Base-by-base conservation (phyloP, 2,797 vertebrate species). In the Poecilia velifera region DNA sequence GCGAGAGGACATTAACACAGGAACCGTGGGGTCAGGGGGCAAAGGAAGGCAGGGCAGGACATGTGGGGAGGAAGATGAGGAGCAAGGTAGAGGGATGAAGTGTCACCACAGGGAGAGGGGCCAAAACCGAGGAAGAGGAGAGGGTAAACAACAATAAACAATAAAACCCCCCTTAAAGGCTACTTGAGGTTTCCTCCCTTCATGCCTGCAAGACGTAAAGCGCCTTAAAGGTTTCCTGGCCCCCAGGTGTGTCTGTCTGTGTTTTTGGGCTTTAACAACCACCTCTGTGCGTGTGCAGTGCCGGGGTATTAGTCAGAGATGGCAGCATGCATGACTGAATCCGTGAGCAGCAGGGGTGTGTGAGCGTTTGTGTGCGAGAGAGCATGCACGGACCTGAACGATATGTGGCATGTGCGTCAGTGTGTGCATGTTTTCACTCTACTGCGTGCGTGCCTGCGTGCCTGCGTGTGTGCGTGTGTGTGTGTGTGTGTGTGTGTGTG, bases 1-100 rank as follows among this genome's bases (percentile, higher is more conserved):
- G 94, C 90, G 84, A 96, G 96, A 95, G 94, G 90, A 96, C 95
- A 92, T 94, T 96, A 96, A 90, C 90, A 94, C 95, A 96, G 95
- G 95, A 95, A 96, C 93, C 80, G 88, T 80, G 88, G 88, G 95
- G 95, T 96, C 94, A 93, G 90, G 90, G 94, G 90, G 88, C 92
- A 93, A 91, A 87, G 89, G 91, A 90, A 90, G 92, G 90, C 90
- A 92, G 90, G 84, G 87, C 86, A 84, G 86, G 90, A 70, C 78
- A 8, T 80, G 84, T 72, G 73, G 84, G 82, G 87, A 90, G 77
- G 81, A 83, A 84, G 92, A 86, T 78, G 86, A 89, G 86, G 88
- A 84, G 84, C 86, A 85, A 76, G 90, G 89, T 62, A 84, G 87
- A 84, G 86, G 78, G 84, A 88, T 84, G 90, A 76, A 89, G 84